Percentiles rank a stretch among this genome's conserved stretches.
phyloP scores from a whole-genome alignment of 2,888 invertebrate species.

The Phoronis australis region DNA sequence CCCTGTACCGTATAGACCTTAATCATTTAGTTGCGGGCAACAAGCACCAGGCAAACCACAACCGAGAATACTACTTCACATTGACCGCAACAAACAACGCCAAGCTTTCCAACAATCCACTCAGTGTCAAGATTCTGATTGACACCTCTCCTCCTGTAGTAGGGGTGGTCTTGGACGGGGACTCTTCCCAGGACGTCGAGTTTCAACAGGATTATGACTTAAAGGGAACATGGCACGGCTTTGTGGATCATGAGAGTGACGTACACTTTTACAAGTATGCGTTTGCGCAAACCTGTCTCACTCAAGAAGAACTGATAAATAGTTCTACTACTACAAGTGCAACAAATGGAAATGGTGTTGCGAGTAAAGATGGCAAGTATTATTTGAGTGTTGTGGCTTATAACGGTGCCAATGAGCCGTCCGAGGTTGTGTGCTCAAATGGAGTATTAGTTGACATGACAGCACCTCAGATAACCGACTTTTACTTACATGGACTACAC shows the following conservation, averaged over 20 bases:
- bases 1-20: constrained; percentile 13
- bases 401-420: no score
- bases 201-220: constrained; percentile 16
- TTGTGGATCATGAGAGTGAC: no score
- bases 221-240: constrained; percentile 20
- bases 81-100: constrained; percentile 21
- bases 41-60: constrained; percentile 19
- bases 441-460: constrained; percentile 8
- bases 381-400: no score
- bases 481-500: not conserved
- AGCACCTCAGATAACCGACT: not conserved
- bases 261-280: constrained; percentile 25
- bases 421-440: constrained; percentile 5
- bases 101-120: no score
- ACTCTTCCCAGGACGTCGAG: constrained; percentile 20
- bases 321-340: no score
- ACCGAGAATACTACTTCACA: constrained; percentile 22
- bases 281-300: constrained; percentile 11
- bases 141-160: constrained; percentile 25
- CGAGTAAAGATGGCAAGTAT: no score
- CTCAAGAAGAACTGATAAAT: no score
- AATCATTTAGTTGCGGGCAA: constrained; percentile 11
- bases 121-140: constrained; percentile 19
- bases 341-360: constrained; percentile 1
- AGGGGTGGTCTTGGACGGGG: constrained; percentile 25